These are phyloP conservation scores for Bombus confusus DNA, from an alignment of 1,140 invertebrate species.

Conservation along the genomic window DNA sequence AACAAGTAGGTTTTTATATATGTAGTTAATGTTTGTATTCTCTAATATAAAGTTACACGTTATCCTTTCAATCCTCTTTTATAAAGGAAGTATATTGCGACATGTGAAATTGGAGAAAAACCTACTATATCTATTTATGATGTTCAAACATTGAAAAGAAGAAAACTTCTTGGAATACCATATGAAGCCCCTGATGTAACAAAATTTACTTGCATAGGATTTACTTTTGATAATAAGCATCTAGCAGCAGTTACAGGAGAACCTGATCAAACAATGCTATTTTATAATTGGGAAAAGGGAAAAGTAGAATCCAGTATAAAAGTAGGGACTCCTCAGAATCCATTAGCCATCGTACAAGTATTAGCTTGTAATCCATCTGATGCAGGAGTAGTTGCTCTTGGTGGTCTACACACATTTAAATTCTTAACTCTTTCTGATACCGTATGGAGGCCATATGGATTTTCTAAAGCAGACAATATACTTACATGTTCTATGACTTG, in stretches of 20 bases:
- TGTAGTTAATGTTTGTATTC: not conserved
- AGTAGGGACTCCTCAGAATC: slow-evolving; percentile 86
- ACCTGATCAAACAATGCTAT: slow-evolving; percentile 91
- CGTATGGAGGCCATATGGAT: slow-evolving; percentile 91
- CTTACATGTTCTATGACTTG: slow-evolving; percentile 87
- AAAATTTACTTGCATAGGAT: slow-evolving; percentile 88
- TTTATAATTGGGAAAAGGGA: slow-evolving; percentile 93
- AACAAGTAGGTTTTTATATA: slow-evolving; percentile 84
- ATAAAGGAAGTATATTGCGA: slow-evolving; percentile 83
- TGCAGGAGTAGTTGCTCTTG: slow-evolving; percentile 87
- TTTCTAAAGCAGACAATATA: slow-evolving; percentile 90
- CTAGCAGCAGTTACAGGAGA: slow-evolving; percentile 90
- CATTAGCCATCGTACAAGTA: slow-evolving; percentile 80
- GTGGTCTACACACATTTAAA: slow-evolving; percentile 88
- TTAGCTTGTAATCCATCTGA: slow-evolving; percentile 91
- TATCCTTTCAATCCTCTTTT: slow-evolving; percentile 9
- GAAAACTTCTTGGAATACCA: slow-evolving; percentile 85
- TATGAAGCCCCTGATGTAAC: slow-evolving; percentile 76
- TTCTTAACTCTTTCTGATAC: slow-evolving; percentile 91
- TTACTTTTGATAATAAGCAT: slow-evolving; percentile 90
- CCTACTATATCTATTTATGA: slow-evolving; percentile 87
- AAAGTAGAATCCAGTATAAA: slow-evolving; percentile 90
- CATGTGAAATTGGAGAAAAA: slow-evolving; percentile 83
- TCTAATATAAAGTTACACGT: not conserved
- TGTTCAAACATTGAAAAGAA: slow-evolving; percentile 84